A percentile compares a stretch with the other conserved stretches of the same genome.
phyloP scores from a whole-genome alignment of 2,113 vertebrate genomes.

The Tiliqua scincoides region DNA sequence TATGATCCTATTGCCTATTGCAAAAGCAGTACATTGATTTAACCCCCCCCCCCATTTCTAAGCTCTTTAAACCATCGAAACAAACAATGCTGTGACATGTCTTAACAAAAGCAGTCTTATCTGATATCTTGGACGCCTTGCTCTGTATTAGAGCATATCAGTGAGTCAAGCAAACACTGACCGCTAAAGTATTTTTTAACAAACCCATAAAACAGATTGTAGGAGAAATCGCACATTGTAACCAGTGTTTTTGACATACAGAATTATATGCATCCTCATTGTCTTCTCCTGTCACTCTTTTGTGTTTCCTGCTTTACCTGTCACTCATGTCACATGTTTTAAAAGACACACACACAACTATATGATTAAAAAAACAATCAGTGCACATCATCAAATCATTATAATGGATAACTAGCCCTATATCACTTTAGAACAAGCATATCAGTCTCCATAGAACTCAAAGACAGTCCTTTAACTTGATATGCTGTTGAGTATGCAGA shows the following conservation, averaged over 20 bases:
- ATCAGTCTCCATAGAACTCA: not conserved
- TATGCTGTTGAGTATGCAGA: not conserved
- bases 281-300: not conserved
- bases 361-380: not conserved
- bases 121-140: not conserved
- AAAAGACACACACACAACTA: not conserved
- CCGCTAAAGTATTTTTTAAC: not conserved
- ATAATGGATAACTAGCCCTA: rapidly evolving
- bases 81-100: not conserved
- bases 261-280: not conserved
- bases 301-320: not conserved
- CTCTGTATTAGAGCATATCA: not conserved
- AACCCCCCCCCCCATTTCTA: not conserved
- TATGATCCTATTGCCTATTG: not conserved
- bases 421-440: too few relatives aligned
- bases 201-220: not conserved
- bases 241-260: not conserved
- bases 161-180: not conserved
- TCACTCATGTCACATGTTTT: rapidly evolving
- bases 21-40: not conserved
- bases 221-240: not conserved
- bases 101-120: not conserved
- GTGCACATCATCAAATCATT: constrained; percentile 12
- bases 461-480: not conserved
- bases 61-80: not conserved